Percentiles rank a stretch among this genome's conserved stretches.
Evolutionary conservation across 2,797 vertebrate genomes (phyloP).

Genomic region (Valencia hispanica): DNA sequence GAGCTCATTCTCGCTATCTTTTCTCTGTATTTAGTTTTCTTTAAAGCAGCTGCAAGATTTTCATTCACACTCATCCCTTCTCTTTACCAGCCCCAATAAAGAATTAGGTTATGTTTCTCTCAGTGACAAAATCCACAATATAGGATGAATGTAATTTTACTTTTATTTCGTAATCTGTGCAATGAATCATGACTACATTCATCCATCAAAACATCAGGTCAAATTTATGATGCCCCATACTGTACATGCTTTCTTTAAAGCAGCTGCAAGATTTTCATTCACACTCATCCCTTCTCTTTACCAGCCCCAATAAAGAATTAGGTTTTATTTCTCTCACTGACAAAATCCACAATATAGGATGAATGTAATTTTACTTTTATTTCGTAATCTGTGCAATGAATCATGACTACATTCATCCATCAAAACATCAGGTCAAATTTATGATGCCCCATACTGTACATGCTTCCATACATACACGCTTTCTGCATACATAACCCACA

Average conservation of each 20-base stretch:
- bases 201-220: slow-evolving; percentile 34
- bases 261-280: too few species aligned
- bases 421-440: slow-evolving; percentile 16
- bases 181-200: slow-evolving; percentile 22
- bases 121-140: slow-evolving; percentile 13
- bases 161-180: slow-evolving; percentile 21
- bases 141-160: slow-evolving; percentile 32
- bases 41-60: slow-evolving; percentile 33
- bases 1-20: slow-evolving; percentile 34
- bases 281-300: too few species aligned
- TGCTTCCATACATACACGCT: slow-evolving; percentile 30
- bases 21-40: slow-evolving; percentile 37
- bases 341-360: slow-evolving; percentile 25
- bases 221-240: slow-evolving; percentile 15
- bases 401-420: slow-evolving; percentile 38
- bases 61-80: slow-evolving; percentile 5
- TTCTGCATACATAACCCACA: slow-evolving; percentile 31
- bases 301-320: too few species aligned
- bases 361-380: slow-evolving; percentile 29
- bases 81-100: slow-evolving; percentile 23
- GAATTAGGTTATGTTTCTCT: slow-evolving; percentile 15
- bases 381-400: slow-evolving; percentile 20
- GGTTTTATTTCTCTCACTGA: too few species aligned
- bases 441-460: slow-evolving; percentile 10
- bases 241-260: slow-evolving; percentile 15